Base-by-base conservation (phyloP, 2,113 vertebrate genomes). In the Corythaixoides concolor region DNA sequence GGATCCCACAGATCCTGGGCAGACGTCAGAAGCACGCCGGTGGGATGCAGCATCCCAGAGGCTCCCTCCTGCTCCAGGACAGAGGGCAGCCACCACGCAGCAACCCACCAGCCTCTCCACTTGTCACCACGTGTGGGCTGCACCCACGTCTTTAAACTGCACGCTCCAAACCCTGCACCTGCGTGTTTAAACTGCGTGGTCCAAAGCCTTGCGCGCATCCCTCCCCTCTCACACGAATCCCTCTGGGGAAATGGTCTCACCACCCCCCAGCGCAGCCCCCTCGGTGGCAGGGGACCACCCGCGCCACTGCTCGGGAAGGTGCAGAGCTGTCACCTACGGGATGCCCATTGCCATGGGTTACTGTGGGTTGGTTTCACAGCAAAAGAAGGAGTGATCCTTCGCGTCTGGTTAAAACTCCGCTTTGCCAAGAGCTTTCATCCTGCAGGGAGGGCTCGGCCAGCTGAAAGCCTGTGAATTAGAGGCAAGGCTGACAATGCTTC, bases 201-300 rank as follows among this genome's bases (percentile, higher is more conserved):
- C 66, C 73, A 5, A 58, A 45, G 8, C 21, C 16, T 35, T 5
- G 49, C 1, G 35, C 9, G 0, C 50, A 13, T 15, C 63, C 50
- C 64, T 69, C 13, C 50, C 2, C 13, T 21, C 52, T 28, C 67
- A 9, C 43, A 11, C 1, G 60, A 1, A 0, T 11, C 55, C 55
- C 26, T 1, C 0, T 0, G 0, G 27, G n/a, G 35, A 60, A 59
- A 27, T 0, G 8, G 4, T 20, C 32, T 37, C 55, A 5, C 22
- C 17, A 8, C 7, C 23, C 33, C 41, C 9, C 8, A 41, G 33
- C 5, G 1, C 74, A 78, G 52, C 35, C 41, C 35, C 49, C 28
- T 19, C 1, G 1, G 47, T 17, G 33, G 41, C 89, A 53, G 37
- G 12, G 45, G 64, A 10, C 39, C 73, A 5, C 27, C 21, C 0